Base-by-base conservation (phyloP, 37 sponge, comb jelly and placozoan genomes). In the Theonella swinhoei region DNA sequence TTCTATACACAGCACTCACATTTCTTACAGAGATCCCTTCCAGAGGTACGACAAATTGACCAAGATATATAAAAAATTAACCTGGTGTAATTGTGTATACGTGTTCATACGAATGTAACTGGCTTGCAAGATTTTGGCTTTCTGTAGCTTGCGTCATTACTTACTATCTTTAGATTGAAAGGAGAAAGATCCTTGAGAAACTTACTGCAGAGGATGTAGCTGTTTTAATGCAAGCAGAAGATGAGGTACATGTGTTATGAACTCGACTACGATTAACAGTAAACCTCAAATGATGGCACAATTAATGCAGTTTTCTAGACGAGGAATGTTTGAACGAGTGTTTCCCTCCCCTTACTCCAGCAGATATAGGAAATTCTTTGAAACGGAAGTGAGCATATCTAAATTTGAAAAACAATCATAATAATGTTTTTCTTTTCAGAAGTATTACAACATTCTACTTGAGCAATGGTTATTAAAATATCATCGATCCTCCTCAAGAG, bases 191-290 rank as follows among this genome's bases (percentile, higher is more conserved):
- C 19, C 86, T 98, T 11, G 93, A 86, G 74, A 66, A 38, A 28
- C 91, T 98, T 31, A 98, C 99, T n/a, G 68, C 86, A 40, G 95
- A 96, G 84, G 99, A 98, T 63, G 23, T 91, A 0, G 26, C 82
- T 7, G 76, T 92, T 28, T 81, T 98, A 29, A 98, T 96, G 87
- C 67, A 89, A 4, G 59, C 87, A 37, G 97, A 94, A 86, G 99
- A 98, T 83, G 99, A 98, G 89, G 98, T 95, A 72, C 0, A n/a
- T n/a, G n/a, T n/a, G n/a, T n/a, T n/a, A n/a, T n/a, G n/a, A n/a
- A n/a, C n/a, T n/a, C n/a, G n/a, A n/a, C n/a, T n/a, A n/a, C n/a
- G n/a, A n/a, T n/a, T n/a, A n/a, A n/a, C n/a, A n/a, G n/a, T n/a
- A n/a, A n/a, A n/a, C n/a, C n/a, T n/a, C n/a, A n/a, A n/a, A n/a